Conservation (phyloP, 2,797 vertebrate species). For the Gallinago nigripennis region DNA sequence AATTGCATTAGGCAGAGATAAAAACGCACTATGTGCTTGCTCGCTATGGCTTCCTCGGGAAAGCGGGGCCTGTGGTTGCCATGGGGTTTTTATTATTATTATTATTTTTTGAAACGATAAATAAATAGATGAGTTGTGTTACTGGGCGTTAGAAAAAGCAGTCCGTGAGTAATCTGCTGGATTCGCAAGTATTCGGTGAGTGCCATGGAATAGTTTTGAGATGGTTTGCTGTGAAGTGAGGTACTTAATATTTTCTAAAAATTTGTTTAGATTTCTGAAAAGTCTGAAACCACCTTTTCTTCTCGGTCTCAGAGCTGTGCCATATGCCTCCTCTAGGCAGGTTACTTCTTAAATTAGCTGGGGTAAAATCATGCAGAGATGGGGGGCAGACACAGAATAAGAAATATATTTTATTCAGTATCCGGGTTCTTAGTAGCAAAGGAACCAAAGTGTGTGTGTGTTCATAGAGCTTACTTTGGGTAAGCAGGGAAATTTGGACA, state of each 20-base stretch:
- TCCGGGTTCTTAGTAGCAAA: background rate
- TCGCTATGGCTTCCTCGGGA: background rate
- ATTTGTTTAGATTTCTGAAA: background rate
- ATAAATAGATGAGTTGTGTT: background rate
- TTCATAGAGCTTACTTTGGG: background rate
- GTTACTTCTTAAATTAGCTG: background rate
- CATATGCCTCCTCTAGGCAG: background rate
- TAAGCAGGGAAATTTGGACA: background rate
- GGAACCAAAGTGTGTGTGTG: background rate
- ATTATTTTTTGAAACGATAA: background rate
- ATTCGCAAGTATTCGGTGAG: background rate
- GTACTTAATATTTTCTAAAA: background rate
- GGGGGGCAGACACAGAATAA: background rate
- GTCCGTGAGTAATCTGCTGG: background rate
- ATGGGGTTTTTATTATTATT: background rate
- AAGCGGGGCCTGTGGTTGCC: background rate
- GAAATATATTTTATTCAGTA: background rate
- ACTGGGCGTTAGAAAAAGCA: background rate
- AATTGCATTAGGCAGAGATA: background rate
- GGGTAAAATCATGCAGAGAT: background rate
- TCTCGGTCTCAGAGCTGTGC: background rate
- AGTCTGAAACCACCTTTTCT: fast-evolving
- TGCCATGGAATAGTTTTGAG: background rate
- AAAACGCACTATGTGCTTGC: background rate
- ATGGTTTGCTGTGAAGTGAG: background rate